phyloP scores from a whole-genome alignment of 2,888 invertebrate species.

The Drosophila kambysellisi region DNA sequence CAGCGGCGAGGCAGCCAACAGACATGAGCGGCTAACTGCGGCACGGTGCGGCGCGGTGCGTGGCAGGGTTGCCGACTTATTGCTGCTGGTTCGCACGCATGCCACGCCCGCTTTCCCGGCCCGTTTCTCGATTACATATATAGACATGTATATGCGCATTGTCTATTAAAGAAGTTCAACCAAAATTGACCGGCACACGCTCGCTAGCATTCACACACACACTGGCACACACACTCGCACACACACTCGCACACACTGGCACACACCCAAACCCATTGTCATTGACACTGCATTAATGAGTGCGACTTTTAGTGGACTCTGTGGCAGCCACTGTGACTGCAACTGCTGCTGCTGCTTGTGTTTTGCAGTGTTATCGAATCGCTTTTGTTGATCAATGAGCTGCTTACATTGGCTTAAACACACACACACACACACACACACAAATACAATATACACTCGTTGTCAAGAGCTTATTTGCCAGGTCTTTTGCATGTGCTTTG shows the following conservation, averaged over 20 bases:
- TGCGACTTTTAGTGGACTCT: constrained; percentile 45
- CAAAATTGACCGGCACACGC: constrained; percentile 62
- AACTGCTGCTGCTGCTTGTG: constrained; percentile 18
- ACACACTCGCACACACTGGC: not conserved
- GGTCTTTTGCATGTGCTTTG: constrained; percentile 29
- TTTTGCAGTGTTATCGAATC: constrained; percentile 43
- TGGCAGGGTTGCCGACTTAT: constrained; percentile 23
- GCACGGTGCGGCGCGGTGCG: not conserved
- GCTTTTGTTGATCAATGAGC: constrained; percentile 61
- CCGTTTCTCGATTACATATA: constrained; percentile 9
- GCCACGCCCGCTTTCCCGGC: constrained; percentile 50
- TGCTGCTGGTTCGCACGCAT: constrained; percentile 56
- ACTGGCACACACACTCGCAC: constrained; percentile 18
- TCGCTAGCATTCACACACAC: constrained; percentile 32
- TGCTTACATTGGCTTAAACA: constrained; percentile 56
- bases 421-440: constrained; percentile 4
- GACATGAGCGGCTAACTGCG: not conserved
- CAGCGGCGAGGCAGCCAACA: constrained; percentile 6
- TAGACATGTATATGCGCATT: constrained; percentile 16
- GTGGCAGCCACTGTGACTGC: constrained; percentile 30
- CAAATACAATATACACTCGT: constrained; percentile 9
- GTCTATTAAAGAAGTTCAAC: constrained; percentile 63
- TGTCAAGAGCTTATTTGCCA: constrained; percentile 29
- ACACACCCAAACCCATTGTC: constrained; percentile 35
- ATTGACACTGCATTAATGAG: constrained; percentile 70